phyloP scores from a whole-genome alignment of 2,113 vertebrate genomes.

The Tapirus terrestris region DNA sequence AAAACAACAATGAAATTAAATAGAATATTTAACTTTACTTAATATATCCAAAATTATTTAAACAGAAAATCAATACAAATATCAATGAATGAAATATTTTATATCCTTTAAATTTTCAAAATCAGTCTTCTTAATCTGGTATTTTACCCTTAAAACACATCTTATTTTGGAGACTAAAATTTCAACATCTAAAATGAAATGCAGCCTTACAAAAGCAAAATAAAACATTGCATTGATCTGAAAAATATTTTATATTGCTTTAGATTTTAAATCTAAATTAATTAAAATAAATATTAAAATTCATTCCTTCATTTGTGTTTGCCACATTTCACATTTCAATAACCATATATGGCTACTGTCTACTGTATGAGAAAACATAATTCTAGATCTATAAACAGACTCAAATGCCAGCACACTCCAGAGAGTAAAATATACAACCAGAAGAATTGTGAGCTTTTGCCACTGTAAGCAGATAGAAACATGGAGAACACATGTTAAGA shows the following conservation, averaged over 20 bases:
- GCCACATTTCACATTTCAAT: not conserved
- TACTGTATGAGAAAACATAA: not conserved
- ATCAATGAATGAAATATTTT: not conserved
- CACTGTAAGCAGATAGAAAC: not conserved
- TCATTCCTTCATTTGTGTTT: not conserved
- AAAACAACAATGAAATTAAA: not conserved
- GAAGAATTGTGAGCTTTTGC: not conserved
- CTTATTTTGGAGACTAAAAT: not conserved
- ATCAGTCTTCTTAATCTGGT: not conserved
- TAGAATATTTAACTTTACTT: not conserved
- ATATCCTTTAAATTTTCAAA: not conserved
- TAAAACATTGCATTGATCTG: not conserved
- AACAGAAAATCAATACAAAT: not conserved
- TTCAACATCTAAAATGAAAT: not conserved
- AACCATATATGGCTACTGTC: not conserved
- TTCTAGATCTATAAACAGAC: not conserved
- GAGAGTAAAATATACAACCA: not conserved
- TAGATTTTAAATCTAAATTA: not conserved
- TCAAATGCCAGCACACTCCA: too few relatives aligned
- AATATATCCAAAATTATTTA: not conserved
- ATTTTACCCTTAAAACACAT: not conserved
- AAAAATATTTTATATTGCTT: not conserved
- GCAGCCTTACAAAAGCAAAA: not conserved
- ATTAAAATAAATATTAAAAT: not conserved
- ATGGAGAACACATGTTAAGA: not conserved